Evolutionary conservation across 2,888 invertebrate genomes (phyloP).

Genomic region (Eristalis pertinax): DNA sequence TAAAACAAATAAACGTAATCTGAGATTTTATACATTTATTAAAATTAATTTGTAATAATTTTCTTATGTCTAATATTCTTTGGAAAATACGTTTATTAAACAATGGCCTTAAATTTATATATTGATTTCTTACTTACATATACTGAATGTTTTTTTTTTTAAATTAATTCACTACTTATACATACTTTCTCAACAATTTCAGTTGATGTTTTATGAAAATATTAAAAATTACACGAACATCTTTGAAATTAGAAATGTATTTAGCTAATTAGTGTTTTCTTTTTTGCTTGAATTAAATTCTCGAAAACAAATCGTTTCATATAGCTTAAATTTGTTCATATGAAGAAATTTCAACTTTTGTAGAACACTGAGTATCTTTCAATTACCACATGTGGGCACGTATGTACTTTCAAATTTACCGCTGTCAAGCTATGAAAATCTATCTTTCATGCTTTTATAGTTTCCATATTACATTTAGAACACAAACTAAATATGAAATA

Average conservation of each 20-base stretch:
- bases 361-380: neutral
- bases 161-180: constrained; percentile 69
- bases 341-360: neutral
- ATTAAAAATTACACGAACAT: constrained; percentile 32
- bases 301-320: neutral
- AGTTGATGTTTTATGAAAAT: constrained; percentile 41
- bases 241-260: constrained; percentile 18
- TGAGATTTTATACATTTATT: constrained; percentile 68
- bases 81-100: constrained; percentile 65
- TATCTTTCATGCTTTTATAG: no score
- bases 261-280: constrained; percentile 44
- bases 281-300: constrained; percentile 1
- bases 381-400: no score
- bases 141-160: constrained; percentile 52
- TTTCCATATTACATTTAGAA: neutral
- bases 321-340: neutral
- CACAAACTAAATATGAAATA: neutral
- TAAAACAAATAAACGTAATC: neutral
- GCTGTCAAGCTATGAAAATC: neutral
- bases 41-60: constrained; percentile 60
- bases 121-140: constrained; percentile 35
- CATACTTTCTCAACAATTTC: constrained; percentile 29
- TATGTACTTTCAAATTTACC: neutral
- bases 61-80: constrained; percentile 60
- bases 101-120: constrained; percentile 50